Conservation (phyloP, 2,888 invertebrate genomes). For the Rapana venosa region DNA sequence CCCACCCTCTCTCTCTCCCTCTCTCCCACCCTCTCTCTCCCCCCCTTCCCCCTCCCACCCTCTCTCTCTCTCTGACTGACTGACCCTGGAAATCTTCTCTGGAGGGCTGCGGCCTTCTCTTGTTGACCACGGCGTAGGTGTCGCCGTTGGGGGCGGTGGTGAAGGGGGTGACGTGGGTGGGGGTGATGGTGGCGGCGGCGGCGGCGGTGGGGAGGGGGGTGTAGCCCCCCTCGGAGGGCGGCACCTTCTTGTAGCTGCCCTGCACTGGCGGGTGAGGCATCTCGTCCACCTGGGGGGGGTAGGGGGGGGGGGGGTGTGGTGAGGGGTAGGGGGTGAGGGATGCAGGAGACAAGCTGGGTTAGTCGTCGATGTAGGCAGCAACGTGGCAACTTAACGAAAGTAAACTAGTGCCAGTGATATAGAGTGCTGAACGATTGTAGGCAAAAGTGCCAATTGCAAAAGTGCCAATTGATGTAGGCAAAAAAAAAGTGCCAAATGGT, state of each 20-base stretch:
- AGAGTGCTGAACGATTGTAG: no score
- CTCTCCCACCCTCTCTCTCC: not conserved
- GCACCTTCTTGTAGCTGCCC: conserved; percentile 29
- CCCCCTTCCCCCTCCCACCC: not conserved
- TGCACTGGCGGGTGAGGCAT: not conserved
- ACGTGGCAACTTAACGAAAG: no score
- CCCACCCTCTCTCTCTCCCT: not conserved
- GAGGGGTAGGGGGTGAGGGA: not conserved
- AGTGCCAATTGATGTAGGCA: no score
- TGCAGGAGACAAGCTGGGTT: no score
- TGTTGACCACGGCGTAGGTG: conserved; percentile 40
- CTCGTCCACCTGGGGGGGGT: not conserved
- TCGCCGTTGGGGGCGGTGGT: conserved; percentile 24
- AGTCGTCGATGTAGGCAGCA: no score
- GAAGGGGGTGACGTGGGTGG: conserved; percentile 10
- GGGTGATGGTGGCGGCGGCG: not conserved
- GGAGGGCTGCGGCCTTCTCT: not conserved
- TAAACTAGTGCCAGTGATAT: no score
- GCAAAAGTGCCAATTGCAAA: no score
- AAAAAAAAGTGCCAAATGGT: no score
- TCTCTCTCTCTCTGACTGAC: not conserved
- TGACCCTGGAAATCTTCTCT: not conserved
- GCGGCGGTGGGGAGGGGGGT: conserved; percentile 21
- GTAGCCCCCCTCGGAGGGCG: not conserved
- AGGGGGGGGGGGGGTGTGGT: not conserved